Evolutionary conservation across 1,140 invertebrate genomes (phyloP).

Genomic region (Drosophila teissieri): DNA sequence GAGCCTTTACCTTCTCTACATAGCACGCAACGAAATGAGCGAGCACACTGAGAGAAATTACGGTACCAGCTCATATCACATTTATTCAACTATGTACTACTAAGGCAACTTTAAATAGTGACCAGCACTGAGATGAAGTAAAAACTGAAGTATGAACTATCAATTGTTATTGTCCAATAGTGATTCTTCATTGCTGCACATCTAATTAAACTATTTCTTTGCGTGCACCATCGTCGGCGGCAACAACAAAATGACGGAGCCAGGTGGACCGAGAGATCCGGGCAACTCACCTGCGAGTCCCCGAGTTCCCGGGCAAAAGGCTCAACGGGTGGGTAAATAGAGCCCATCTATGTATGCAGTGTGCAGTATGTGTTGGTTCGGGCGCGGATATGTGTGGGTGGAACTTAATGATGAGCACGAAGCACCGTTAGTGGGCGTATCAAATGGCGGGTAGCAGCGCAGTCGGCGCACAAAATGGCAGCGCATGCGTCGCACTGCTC

Average conservation of each 20-base stretch:
- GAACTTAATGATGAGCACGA: constrained; percentile 49
- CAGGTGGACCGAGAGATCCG: constrained; percentile 64
- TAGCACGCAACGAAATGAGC: constrained; percentile 73
- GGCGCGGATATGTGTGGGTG: neutral
- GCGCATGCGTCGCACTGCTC: constrained; percentile 64
- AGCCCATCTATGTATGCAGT: constrained; percentile 33
- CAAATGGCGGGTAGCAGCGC: constrained; percentile 37
- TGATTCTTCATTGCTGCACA: too few relatives aligned
- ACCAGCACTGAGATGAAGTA: too few relatives aligned
- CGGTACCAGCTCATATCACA: too few relatives aligned
- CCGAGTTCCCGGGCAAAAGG: constrained; percentile 49
- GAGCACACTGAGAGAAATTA: constrained; percentile 47
- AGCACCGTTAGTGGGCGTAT: constrained; percentile 58
- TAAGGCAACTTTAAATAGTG: too few relatives aligned
- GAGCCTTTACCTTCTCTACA: constrained; percentile 25
- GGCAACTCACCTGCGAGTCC: constrained; percentile 4
- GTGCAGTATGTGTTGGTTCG: constrained; percentile 6
- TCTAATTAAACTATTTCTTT: neutral
- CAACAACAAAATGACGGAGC: constrained; percentile 77
- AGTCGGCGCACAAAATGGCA: constrained; percentile 30
- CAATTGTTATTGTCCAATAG: too few relatives aligned
- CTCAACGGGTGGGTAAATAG: constrained; percentile 77
- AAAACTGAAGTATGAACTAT: too few relatives aligned
- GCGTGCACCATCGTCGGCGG: constrained; percentile 21
- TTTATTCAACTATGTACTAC: too few relatives aligned